Evolutionary conservation across 2,888 invertebrate species (phyloP).

Genomic region (Ophonus ardosiacus): DNA sequence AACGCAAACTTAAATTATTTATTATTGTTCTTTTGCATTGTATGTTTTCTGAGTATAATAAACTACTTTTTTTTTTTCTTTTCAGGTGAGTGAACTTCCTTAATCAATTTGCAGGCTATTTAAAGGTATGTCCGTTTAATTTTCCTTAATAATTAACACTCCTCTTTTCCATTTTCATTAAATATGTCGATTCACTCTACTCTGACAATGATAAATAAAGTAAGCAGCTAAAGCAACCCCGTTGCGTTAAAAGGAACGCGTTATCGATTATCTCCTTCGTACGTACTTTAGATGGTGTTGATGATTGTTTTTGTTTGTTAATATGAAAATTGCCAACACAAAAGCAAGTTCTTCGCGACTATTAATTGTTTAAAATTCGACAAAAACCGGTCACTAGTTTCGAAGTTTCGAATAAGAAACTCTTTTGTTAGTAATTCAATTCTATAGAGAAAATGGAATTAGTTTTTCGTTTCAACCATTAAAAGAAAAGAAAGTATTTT

Average conservation of each 20-base stretch:
- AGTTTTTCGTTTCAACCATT: not conserved
- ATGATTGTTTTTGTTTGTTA: conserved; percentile 15
- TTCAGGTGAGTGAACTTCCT: not conserved
- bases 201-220: not conserved
- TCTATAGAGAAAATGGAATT: not conserved
- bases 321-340: not conserved
- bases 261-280: not conserved
- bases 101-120: not conserved
- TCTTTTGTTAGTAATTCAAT: not conserved
- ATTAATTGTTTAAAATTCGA: not conserved
- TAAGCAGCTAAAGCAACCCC: not conserved
- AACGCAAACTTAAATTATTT: too few species aligned
- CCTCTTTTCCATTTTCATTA: not conserved
- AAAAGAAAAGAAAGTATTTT: too few species aligned
- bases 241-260: not conserved
- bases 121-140: not conserved
- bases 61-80: not conserved
- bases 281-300: not conserved
- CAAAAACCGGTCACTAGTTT: not conserved
- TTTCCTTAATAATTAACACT: not conserved
- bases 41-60: too few species aligned
- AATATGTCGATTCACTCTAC: not conserved
- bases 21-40: too few species aligned
- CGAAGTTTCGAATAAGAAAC: not conserved
- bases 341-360: not conserved